phyloP scores from a whole-genome alignment of 2,797 vertebrate genomes.

The Hoplostethus mediterraneus region DNA sequence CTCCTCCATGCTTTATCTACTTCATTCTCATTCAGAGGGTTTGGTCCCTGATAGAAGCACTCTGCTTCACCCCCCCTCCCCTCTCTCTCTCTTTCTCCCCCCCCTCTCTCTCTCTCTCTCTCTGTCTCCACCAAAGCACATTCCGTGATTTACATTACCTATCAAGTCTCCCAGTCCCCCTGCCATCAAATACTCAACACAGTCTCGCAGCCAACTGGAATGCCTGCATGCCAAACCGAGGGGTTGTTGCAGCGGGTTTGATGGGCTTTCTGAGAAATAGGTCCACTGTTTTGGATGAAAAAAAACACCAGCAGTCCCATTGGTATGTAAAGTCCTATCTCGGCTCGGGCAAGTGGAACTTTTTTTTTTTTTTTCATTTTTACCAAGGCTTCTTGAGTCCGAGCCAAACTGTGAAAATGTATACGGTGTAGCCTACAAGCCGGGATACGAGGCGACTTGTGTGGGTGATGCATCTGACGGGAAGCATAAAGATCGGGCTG shows the following conservation, averaged over 20 bases:
- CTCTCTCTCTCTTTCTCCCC: constrained; percentile 10
- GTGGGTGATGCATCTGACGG: constrained; percentile 54
- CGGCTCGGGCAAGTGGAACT: constrained; percentile 68
- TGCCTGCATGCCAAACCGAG: constrained; percentile 39
- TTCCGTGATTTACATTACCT: constrained; percentile 75
- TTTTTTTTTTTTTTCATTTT: constrained; percentile 38
- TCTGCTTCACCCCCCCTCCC: constrained; percentile 12
- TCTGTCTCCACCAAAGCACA: constrained; percentile 50
- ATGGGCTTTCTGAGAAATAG: constrained; percentile 59
- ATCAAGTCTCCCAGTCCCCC: constrained; percentile 63
- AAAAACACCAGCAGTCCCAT: constrained; percentile 61
- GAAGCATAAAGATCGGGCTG: constrained; percentile 36
- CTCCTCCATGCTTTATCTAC: constrained; percentile 69
- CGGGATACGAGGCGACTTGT: constrained; percentile 48
- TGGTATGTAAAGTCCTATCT: constrained; percentile 74
- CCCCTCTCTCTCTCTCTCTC: constrained; percentile 1
- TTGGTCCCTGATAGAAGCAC: constrained; percentile 70
- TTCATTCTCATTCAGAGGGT: constrained; percentile 77
- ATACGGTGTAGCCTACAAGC: constrained; percentile 37
- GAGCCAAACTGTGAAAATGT: constrained; percentile 52
- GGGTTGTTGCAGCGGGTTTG: constrained; percentile 24
- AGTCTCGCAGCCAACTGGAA: constrained; percentile 45
- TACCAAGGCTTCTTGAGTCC: constrained; percentile 42
- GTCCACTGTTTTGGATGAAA: constrained; percentile 62
- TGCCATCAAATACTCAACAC: constrained; percentile 61